A percentile compares a stretch with the other conserved stretches of the same genome.
Conservation (phyloP, 1,140 invertebrate genomes). For the Drosophila watanabei region DNA sequence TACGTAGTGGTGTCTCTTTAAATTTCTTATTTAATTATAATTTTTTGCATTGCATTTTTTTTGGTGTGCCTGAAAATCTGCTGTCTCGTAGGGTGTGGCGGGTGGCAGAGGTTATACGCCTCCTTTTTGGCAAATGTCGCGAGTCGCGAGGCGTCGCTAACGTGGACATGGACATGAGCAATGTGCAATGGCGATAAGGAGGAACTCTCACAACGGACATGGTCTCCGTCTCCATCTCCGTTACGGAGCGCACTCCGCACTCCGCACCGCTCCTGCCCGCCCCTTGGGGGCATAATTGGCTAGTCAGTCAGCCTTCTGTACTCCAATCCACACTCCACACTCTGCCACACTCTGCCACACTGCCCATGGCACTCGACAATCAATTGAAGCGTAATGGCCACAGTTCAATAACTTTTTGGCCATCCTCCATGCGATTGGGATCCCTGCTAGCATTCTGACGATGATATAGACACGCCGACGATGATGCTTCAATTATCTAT, state of each 20-base stretch:
- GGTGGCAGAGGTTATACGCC: conserved; percentile 9
- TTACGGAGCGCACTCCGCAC: background rate
- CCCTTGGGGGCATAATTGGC: conserved; percentile 59
- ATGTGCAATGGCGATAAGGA: conserved; percentile 74
- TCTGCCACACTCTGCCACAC: background rate
- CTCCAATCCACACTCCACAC: conserved; percentile 5
- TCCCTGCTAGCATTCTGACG: conserved; percentile 15
- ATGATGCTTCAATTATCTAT: conserved; percentile 55
- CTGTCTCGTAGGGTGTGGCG: background rate
- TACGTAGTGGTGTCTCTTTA: background rate
- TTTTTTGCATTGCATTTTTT: background rate
- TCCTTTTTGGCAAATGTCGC: conserved; percentile 55
- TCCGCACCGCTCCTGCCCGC: background rate
- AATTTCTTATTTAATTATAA: background rate
- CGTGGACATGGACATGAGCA: conserved; percentile 73
- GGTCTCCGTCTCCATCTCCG: conserved; percentile 15
- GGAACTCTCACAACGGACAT: conserved; percentile 47
- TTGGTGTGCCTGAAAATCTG: conserved; percentile 6
- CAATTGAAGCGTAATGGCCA: conserved; percentile 80
- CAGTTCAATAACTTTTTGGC: conserved; percentile 82
- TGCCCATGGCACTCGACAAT: conserved; percentile 51
- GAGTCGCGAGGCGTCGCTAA: conserved; percentile 54
- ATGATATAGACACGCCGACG: conserved; percentile 30
- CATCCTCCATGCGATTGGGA: conserved; percentile 35
- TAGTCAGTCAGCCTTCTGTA: conserved; percentile 37